Evolutionary conservation across 2,888 invertebrate genomes (phyloP).

Genomic region (Monopis laevigella): DNA sequence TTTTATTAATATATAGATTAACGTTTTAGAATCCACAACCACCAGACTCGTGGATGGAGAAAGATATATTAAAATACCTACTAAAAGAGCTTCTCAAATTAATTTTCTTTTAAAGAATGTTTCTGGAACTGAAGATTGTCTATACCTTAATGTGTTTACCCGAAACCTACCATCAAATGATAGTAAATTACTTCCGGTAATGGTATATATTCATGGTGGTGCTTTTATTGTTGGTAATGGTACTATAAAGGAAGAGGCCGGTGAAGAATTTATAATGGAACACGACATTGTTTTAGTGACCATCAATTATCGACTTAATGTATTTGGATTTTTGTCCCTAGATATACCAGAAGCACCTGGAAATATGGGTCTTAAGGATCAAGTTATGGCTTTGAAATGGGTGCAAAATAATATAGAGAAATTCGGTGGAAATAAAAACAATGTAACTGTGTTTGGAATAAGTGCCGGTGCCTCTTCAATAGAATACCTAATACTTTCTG

Average conservation of each 20-base stretch:
- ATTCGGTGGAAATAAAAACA: slow-evolving; percentile 36
- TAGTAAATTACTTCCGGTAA: slow-evolving; percentile 29
- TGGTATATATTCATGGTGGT: slow-evolving; percentile 47
- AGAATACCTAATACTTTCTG: slow-evolving; percentile 35
- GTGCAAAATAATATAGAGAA: slow-evolving; percentile 33
- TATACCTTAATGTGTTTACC: slow-evolving; percentile 41
- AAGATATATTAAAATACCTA: slow-evolving; percentile 53
- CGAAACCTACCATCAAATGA: slow-evolving; percentile 27
- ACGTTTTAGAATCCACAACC: slow-evolving; percentile 38
- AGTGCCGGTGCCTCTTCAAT: slow-evolving; percentile 37
- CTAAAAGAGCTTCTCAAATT: slow-evolving; percentile 27
- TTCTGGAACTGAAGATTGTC: slow-evolving; percentile 41
- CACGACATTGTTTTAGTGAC: slow-evolving; percentile 40
- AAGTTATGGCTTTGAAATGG: slow-evolving; percentile 40
- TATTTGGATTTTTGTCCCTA: slow-evolving; percentile 42
- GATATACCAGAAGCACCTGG: slow-evolving; percentile 37
- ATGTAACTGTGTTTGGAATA: slow-evolving; percentile 36
- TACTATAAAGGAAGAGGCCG: slow-evolving; percentile 28
- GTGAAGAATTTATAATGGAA: slow-evolving; percentile 41
- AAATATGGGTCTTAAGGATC: slow-evolving; percentile 47
- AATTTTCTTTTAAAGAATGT: slow-evolving; percentile 20
- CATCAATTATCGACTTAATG: slow-evolving; percentile 45
- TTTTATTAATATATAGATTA: background rate
- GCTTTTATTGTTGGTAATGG: slow-evolving; percentile 39
- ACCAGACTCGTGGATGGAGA: slow-evolving; percentile 44